Base-by-base conservation (phyloP, 1,140 invertebrate species). In the Papilio machaon region DNA sequence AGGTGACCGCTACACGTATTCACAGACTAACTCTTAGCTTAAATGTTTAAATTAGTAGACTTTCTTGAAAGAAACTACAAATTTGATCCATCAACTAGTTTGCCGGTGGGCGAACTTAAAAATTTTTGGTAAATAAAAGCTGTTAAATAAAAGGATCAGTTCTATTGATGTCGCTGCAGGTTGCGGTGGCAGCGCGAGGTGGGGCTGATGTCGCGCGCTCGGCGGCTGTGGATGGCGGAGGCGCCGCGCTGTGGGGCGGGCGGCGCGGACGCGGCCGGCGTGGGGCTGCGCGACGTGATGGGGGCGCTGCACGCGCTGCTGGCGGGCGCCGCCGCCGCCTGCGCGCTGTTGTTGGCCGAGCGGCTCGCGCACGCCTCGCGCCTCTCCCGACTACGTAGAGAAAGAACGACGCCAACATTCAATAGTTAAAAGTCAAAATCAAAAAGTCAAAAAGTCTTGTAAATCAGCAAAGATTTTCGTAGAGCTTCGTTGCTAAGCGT, bases 231-330 rank as follows among this genome's bases (percentile, higher is more conserved):
- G 92, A 83, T 92, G 88, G 86, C 86, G 79, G 86, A 91, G 73
- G 92, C 91, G 60, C 94, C 95, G 2, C 91, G 90, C 77, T 96
- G 95, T 86, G 94, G 93, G 30, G 86, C 91, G 13, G 90, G 87
- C 47, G 88, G 92, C 6, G 90, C 88, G 8, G 93, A 92, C n/a
- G 95, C 95, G 82, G 91, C 95, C 13, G 95, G 92, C 70, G 95
- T 95, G 47, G 92, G 94, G 6, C 80, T 95, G n/a, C 89, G 89
- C 35, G 95, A 95, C 81, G 92, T 94, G 80, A 88, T 93, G 30
- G 94, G 95, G n/a, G 94, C 95, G 15, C 85, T 88, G 49, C 87
- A 88, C 86, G 88, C 90, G 19, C 83, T 82, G n/a, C 84, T 89
- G 43, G 84, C 82, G 35, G 89, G 88, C 75, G 84, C 86, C 9